Percentiles rank a stretch among this genome's conserved stretches.
These are phyloP conservation scores for Phalera bucephala DNA, from an alignment of 2,888 invertebrate genomes.

Conservation along the genomic window DNA sequence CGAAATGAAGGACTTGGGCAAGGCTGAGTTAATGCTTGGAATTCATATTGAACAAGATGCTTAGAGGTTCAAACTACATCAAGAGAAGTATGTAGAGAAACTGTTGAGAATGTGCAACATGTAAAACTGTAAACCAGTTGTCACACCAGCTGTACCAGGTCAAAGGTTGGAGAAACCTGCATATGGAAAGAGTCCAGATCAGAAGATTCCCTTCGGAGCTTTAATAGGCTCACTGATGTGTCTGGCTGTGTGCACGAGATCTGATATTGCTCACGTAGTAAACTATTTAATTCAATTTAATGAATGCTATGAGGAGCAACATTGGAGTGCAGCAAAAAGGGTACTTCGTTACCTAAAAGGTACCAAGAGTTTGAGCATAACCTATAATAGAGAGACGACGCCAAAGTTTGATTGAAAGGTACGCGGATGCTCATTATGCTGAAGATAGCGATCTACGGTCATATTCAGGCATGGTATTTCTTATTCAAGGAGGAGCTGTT, in stretches of 20 bases:
- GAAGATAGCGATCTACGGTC: neutral
- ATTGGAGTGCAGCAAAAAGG: conserved; percentile 3
- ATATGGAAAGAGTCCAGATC: neutral
- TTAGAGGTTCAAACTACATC: neutral
- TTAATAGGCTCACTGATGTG: conserved; percentile 4
- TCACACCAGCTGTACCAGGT: neutral
- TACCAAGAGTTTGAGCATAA: neutral
- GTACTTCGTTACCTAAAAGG: neutral
- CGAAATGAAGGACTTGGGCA: conserved; percentile 2
- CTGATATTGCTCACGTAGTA: conserved; percentile 2
- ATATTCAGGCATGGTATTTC: neutral
- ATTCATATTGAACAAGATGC: neutral
- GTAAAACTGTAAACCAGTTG: conserved; percentile 1
- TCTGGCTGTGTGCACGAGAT: conserved; percentile 1
- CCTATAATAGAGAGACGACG: neutral
- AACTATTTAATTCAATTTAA: conserved; percentile 2
- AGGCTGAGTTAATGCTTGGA: neutral
- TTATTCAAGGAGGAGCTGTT: neutral
- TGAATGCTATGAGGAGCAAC: neutral
- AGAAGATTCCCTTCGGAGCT: neutral
- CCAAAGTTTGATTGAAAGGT: neutral
- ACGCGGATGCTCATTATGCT: neutral
- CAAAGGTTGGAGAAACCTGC: neutral
- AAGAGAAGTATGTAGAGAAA: conserved; percentile 2
- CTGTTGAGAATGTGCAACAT: conserved; percentile 1